Conservation (phyloP, 35 echinoderm and acorn worm genomes). For the Diadema setosum region DNA sequence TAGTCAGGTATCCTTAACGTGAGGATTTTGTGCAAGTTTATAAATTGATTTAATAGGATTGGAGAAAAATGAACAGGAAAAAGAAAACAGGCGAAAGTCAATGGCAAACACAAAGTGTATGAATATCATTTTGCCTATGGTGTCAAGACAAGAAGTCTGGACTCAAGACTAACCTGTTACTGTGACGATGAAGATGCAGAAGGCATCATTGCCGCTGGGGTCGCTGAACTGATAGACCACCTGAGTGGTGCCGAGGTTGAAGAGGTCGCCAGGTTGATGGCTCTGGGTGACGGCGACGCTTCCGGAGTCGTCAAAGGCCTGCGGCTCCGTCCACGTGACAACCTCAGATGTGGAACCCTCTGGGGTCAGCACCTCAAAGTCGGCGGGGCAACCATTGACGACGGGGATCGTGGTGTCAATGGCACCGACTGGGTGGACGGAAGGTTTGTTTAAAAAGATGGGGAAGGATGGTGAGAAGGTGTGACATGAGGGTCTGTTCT, state of each 20-base stretch:
- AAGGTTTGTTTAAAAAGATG: too few relatives aligned
- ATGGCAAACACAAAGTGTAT: too few relatives aligned
- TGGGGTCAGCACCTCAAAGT: background rate
- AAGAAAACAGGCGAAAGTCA: too few relatives aligned
- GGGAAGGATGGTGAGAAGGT: too few relatives aligned
- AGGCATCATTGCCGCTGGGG: background rate
- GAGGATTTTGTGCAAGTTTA: too few relatives aligned
- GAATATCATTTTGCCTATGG: too few relatives aligned
- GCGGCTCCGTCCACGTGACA: constrained; percentile 16
- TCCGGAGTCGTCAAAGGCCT: constrained; percentile 17
- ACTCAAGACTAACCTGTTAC: background rate
- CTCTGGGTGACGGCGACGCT: background rate
- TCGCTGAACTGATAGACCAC: constrained; percentile 12
- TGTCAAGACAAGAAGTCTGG: too few relatives aligned
- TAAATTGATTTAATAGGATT: too few relatives aligned
- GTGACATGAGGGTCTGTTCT: too few relatives aligned
- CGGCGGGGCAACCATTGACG: background rate
- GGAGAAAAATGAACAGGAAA: too few relatives aligned
- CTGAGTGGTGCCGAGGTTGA: background rate
- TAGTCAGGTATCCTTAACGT: too few relatives aligned
- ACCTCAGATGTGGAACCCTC: background rate
- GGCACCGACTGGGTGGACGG: background rate
- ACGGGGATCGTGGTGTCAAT: background rate
- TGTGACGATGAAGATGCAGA: background rate
- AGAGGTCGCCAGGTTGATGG: background rate